Percentiles rank a stretch among this genome's conserved stretches.
These are phyloP conservation scores for Scaptodrosophila latifasciaeformis DNA, from an alignment of 2,888 invertebrate species.

Conservation along the genomic window DNA sequence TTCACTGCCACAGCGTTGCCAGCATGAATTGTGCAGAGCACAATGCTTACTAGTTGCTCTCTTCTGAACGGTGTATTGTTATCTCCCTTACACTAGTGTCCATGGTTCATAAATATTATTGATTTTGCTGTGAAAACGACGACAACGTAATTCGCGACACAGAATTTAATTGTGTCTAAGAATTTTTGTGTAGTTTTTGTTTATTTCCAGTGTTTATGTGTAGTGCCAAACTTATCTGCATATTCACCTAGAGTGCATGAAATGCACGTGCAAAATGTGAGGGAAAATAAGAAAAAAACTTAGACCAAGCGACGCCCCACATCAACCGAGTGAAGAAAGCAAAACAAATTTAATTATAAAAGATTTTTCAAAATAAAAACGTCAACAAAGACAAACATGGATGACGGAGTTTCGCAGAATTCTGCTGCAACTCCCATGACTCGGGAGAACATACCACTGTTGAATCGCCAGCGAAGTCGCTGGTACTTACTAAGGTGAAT, in stretches of 20 bases:
- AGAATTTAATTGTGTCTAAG: conserved; percentile 46
- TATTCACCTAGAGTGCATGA: too few relatives aligned
- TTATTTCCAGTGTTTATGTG: conserved; percentile 7
- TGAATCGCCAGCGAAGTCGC: conserved; percentile 79
- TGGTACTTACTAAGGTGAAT: conserved; percentile 79
- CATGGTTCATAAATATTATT: neutral
- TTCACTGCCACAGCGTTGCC: conserved; percentile 16
- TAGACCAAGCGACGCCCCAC: conserved; percentile 22
- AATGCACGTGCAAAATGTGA: conserved; percentile 20
- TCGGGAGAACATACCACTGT: conserved; percentile 83
- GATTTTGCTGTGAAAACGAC: neutral
- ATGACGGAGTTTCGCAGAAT: conserved; percentile 74
- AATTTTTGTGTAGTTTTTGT: conserved; percentile 34
- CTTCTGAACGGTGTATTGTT: neutral
- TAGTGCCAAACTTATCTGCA: conserved; percentile 41
- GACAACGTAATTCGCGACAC: neutral
- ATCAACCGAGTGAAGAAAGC: conserved; percentile 26
- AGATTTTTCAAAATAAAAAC: neutral
- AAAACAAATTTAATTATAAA: conserved; percentile 5
- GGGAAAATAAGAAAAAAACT: conserved; percentile 14
- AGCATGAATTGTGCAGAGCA: conserved; percentile 10
- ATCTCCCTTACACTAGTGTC: neutral
- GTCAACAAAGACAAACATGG: too few relatives aligned
- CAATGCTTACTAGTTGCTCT: neutral
- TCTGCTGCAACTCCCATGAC: conserved; percentile 77